Conservation (phyloP, 2,797 vertebrate species). For the Sorex maritimensis region DNA sequence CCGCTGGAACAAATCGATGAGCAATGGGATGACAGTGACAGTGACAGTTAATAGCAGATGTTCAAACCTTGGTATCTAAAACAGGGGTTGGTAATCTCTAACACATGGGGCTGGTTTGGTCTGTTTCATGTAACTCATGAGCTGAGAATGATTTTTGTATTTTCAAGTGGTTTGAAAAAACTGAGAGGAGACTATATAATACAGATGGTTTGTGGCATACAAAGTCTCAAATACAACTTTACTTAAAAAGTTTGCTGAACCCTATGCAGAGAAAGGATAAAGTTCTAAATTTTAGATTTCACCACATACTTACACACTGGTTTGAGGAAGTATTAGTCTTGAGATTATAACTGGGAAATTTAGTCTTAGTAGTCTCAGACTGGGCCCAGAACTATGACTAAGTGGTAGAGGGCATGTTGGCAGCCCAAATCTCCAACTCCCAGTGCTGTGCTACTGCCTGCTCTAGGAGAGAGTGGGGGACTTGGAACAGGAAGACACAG, state of each 20-base stretch:
- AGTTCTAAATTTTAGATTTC: background rate
- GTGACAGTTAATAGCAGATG: background rate
- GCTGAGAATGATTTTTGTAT: background rate
- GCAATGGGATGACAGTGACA: too few species aligned
- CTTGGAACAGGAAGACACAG: too few species aligned
- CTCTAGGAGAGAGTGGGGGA: too few species aligned
- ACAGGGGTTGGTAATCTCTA: background rate
- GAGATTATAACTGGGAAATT: background rate
- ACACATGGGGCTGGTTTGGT: background rate
- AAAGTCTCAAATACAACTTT: background rate
- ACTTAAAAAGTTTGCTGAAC: background rate
- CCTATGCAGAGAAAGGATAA: background rate
- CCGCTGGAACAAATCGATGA: too few species aligned
- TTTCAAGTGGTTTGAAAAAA: constrained; percentile 50
- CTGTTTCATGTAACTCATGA: background rate
- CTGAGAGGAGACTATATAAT: background rate
- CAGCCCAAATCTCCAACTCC: too few species aligned
- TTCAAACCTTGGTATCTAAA: background rate
- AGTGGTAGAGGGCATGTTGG: too few species aligned
- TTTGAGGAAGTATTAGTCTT: background rate
- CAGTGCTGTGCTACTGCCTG: too few species aligned
- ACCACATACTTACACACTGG: background rate
- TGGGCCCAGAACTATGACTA: too few species aligned
- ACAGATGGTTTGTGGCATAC: background rate
- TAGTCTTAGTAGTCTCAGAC: background rate